Evolutionary conservation across 2,888 invertebrate species (phyloP).

Genomic region (Agonum fuliginosum): DNA sequence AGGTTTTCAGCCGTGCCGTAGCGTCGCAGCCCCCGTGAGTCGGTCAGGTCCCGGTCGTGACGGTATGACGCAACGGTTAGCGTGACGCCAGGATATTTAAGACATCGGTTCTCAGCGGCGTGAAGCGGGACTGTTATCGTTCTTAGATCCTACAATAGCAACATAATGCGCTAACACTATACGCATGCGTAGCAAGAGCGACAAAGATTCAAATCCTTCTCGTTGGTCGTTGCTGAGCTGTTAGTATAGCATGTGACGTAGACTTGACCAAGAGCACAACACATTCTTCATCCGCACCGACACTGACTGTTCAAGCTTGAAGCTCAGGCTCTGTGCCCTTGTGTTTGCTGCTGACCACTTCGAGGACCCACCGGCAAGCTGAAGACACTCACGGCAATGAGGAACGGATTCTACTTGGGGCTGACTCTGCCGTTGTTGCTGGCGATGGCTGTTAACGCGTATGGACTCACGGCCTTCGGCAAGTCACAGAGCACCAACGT

Average conservation of each 20-base stretch:
- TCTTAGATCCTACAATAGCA: constrained; percentile 66
- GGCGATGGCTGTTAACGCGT: constrained; percentile 73
- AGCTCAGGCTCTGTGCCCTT: not conserved
- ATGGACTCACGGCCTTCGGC: constrained; percentile 72
- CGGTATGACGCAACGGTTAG: constrained; percentile 70
- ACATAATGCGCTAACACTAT: constrained; percentile 54
- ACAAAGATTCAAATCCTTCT: not conserved
- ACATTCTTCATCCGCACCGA: not conserved
- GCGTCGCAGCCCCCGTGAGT: not conserved
- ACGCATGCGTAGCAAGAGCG: constrained; percentile 38
- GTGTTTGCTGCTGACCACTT: constrained; percentile 26
- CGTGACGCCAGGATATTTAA: constrained; percentile 66
- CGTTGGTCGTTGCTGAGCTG: not conserved
- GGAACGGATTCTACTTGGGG: constrained; percentile 72
- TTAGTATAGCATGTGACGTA: constrained; percentile 45
- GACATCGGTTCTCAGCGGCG: constrained; percentile 52
- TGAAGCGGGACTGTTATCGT: constrained; percentile 67
- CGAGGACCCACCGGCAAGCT: not conserved
- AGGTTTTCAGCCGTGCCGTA: no score
- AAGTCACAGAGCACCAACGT: constrained; percentile 68
- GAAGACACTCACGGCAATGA: constrained; percentile 63
- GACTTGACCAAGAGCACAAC: not conserved
- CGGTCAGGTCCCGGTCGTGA: constrained; percentile 3
- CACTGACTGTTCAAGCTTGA: no score
- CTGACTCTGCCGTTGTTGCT: constrained; percentile 76